phyloP scores from a whole-genome alignment of 2,113 vertebrate species.

The Cavia porcellus region DNA sequence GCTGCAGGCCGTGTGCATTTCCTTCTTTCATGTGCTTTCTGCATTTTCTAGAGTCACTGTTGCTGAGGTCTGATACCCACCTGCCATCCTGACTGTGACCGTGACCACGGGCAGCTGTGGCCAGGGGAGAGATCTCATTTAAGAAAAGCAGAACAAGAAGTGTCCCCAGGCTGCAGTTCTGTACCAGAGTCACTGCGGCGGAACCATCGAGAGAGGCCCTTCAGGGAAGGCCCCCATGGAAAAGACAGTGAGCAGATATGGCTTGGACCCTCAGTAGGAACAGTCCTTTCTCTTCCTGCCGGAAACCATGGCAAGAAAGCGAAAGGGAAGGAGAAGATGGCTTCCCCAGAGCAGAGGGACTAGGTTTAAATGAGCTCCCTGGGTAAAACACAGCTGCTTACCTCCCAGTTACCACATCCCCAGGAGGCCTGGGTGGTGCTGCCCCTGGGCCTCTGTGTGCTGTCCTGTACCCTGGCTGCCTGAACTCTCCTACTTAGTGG shows the following conservation, averaged over 20 bases:
- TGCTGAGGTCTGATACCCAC: not conserved
- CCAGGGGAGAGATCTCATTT: too few relatives aligned
- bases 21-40: not conserved
- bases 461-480: accelerated
- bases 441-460: accelerated
- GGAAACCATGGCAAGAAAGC: not conserved
- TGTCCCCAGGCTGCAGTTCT: too few relatives aligned
- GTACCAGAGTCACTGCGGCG: not conserved
- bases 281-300: not conserved
- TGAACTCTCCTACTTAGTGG: not conserved
- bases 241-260: not conserved
- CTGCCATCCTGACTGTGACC: not conserved
- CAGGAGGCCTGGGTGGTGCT: not conserved
- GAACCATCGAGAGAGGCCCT: too few relatives aligned
- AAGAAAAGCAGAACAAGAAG: not conserved
- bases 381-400: not conserved
- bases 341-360: too few relatives aligned
- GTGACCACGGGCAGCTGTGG: not conserved
- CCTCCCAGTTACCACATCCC: not conserved
- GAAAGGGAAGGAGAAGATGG: accelerated
- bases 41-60: not conserved
- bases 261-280: not conserved
- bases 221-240: accelerated
- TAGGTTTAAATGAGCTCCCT: too few relatives aligned
- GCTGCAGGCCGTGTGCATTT: not conserved